These are phyloP conservation scores for Trichopoda pennipes DNA, from an alignment of 2,888 invertebrate genomes.

Conservation along the genomic window DNA sequence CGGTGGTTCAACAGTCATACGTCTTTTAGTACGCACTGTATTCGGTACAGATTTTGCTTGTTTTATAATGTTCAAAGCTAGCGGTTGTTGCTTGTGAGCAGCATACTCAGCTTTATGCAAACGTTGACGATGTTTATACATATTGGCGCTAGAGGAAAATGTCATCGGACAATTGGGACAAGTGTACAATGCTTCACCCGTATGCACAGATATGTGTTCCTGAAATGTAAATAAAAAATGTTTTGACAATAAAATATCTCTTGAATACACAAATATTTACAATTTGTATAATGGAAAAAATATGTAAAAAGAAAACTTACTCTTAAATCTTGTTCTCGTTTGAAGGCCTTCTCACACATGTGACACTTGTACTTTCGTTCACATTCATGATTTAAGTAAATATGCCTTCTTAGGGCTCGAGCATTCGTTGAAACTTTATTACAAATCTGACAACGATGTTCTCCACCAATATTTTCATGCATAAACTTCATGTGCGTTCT, in stretches of 20 bases:
- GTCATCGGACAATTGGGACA: conserved; percentile 79
- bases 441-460: conserved; percentile 77
- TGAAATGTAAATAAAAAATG: conserved; percentile 49
- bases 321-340: conserved; percentile 76
- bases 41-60: conserved; percentile 71
- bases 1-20: conserved; percentile 50
- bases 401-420: conserved; percentile 77
- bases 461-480: conserved; percentile 75
- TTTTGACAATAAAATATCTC: not conserved
- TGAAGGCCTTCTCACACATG: conserved; percentile 79
- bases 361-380: conserved; percentile 77
- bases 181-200: conserved; percentile 78
- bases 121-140: conserved; percentile 79
- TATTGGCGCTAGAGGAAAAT: conserved; percentile 79
- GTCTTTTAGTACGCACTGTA: conserved; percentile 72
- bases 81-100: conserved; percentile 76
- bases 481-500: conserved; percentile 77
- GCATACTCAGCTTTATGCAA: conserved; percentile 78
- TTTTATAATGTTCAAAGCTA: conserved; percentile 77
- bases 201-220: conserved; percentile 79
- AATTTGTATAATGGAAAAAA: no score
- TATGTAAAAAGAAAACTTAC: conserved; percentile 70
- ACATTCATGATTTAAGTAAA: conserved; percentile 77
- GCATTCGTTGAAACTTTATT: conserved; percentile 77
- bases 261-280: no score